A percentile compares a stretch with the other conserved stretches of the same genome.
Conservation (phyloP, 2,888 invertebrate genomes). For the Scaptomyza cyrtandrae region DNA sequence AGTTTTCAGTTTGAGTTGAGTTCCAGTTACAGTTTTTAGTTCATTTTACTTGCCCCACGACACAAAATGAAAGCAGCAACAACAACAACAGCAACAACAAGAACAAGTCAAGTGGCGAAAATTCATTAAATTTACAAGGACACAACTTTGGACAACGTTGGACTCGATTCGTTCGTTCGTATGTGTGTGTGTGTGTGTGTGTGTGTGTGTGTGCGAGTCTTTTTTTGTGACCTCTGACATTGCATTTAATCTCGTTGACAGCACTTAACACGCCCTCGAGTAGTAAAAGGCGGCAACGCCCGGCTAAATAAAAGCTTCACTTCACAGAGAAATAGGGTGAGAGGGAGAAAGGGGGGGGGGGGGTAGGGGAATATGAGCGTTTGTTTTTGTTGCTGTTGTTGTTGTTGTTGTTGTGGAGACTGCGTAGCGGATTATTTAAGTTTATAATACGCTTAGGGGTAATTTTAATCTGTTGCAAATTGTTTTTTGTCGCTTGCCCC, state of each 20-base stretch:
- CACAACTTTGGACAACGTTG: conserved; percentile 65
- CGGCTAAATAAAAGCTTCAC: conserved; percentile 44
- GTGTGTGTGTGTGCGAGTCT: conserved; percentile 24
- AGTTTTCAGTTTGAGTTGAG: conserved; percentile 5
- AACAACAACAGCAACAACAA: conserved; percentile 1
- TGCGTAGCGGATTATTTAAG: conserved; percentile 75
- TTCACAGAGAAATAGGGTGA: not conserved
- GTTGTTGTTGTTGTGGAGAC: conserved; percentile 19
- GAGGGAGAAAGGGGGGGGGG: not conserved
- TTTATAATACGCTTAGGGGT: conserved; percentile 83
- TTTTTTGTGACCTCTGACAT: conserved; percentile 77
- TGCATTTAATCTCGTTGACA: conserved; percentile 82
- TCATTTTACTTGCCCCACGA: conserved; percentile 5
- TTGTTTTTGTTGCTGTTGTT: not conserved
- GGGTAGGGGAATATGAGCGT: not conserved
- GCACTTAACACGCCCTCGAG: conserved; percentile 78
- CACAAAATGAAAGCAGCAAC: conserved; percentile 9
- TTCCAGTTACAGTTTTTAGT: conserved; percentile 16
- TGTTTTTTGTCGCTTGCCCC: conserved; percentile 76
- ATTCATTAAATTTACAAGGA: conserved; percentile 80
- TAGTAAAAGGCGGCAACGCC: conserved; percentile 57
- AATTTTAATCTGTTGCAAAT: conserved; percentile 84
- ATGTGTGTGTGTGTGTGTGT: conserved; percentile 24
- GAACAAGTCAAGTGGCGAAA: conserved; percentile 63
- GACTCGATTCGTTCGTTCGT: conserved; percentile 14